Evolutionary conservation across 2,888 invertebrate genomes (phyloP).

Genomic region (Drosophila paranaensis): DNA sequence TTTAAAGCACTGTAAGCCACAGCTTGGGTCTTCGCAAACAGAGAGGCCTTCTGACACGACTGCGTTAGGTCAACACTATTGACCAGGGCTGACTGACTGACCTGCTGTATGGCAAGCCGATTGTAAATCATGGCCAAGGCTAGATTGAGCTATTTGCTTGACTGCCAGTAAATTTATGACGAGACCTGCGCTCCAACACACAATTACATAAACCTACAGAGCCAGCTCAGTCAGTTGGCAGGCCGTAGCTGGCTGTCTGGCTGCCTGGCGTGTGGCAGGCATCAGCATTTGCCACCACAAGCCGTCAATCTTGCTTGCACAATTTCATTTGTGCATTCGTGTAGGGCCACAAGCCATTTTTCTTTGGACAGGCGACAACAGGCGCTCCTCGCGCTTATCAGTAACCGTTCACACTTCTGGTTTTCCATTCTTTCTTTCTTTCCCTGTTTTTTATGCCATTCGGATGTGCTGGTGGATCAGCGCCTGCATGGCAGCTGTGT

Average conservation of each 20-base stretch:
- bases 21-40: not conserved
- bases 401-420: constrained; percentile 54
- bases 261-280: constrained; percentile 26
- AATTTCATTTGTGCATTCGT: constrained; percentile 67
- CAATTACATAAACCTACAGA: not conserved
- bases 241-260: not conserved
- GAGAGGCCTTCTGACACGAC: not conserved
- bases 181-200: constrained; percentile 6
- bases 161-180: constrained; percentile 4
- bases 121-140: constrained; percentile 12
- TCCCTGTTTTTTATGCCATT: constrained; percentile 18
- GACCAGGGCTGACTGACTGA: not conserved
- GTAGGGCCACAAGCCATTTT: constrained; percentile 52
- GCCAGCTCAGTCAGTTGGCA: constrained; percentile 10
- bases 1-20: not conserved
- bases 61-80: not conserved
- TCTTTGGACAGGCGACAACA: constrained; percentile 50
- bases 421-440: not conserved
- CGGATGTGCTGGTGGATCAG: constrained; percentile 19
- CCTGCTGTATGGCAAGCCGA: not conserved
- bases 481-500: constrained; percentile 33
- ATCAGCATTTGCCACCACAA: constrained; percentile 38
- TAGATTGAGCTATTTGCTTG: constrained; percentile 27
- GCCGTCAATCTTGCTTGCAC: constrained; percentile 50
- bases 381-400: constrained; percentile 53